A percentile compares a stretch with the other conserved stretches of the same genome.
phyloP scores from a whole-genome alignment of 2,797 vertebrate species.

The Podarcis lilfordi region DNA sequence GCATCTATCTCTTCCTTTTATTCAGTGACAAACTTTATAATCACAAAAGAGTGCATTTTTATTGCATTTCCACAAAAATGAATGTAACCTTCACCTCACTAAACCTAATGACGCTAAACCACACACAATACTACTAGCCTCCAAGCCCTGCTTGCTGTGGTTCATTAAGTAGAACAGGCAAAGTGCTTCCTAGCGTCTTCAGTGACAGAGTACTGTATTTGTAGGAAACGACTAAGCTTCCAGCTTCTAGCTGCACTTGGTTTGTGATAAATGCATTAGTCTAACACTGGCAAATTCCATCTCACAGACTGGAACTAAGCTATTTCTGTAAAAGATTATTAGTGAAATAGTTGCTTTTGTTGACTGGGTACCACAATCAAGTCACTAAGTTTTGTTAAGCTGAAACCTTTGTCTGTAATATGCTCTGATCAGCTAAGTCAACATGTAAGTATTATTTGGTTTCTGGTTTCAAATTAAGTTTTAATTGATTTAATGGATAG shows the following conservation, averaged over 20 bases:
- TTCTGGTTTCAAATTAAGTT: neutral
- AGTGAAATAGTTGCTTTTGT: conserved; percentile 21
- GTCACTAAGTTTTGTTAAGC: conserved; percentile 10
- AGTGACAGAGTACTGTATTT: conserved; percentile 29
- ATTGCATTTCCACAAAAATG: conserved; percentile 16
- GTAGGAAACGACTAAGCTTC: conserved; percentile 17
- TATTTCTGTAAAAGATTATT: conserved; percentile 16
- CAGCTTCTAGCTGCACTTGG: conserved; percentile 32
- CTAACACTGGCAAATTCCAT: conserved; percentile 44
- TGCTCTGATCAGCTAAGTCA: conserved; percentile 19
- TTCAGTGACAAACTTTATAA: conserved; percentile 6
- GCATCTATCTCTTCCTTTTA: neutral
- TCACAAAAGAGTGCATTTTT: conserved; percentile 16
- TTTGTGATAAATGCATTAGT: conserved; percentile 47
- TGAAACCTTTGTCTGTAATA: conserved; percentile 33
- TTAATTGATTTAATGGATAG: neutral
- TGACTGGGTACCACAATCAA: conserved; percentile 45
- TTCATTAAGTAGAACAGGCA: conserved; percentile 45
- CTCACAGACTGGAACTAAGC: conserved; percentile 33
- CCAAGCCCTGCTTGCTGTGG: neutral
- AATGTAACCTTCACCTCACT: conserved; percentile 24
- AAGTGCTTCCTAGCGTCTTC: conserved; percentile 31
- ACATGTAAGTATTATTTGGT: neutral
- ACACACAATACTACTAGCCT: conserved; percentile 4
- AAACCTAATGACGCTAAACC: conserved; percentile 26